Percentiles rank a stretch among this genome's conserved stretches.
Evolutionary conservation across 2,797 vertebrate genomes (phyloP).

Genomic region (Gambelia wislizenii): DNA sequence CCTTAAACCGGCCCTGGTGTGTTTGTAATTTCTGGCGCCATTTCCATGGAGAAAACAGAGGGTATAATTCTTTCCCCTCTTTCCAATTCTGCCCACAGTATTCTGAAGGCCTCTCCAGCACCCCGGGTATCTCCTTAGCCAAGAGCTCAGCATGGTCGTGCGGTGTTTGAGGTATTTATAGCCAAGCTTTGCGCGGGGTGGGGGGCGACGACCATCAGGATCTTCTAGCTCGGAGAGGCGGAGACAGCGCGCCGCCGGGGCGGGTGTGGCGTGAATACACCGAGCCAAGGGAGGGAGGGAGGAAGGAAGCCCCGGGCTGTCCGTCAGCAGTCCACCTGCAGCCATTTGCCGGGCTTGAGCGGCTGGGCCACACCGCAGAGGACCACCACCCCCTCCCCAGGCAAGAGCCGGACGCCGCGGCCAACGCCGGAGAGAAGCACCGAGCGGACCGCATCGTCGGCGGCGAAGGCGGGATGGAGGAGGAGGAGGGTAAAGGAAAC

Average conservation of each 20-base stretch:
- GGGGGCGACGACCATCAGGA: too few relatives aligned
- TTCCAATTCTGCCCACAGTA: too few relatives aligned
- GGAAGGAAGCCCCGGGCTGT: not conserved
- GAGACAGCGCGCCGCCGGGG: not conserved
- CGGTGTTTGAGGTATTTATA: conserved; percentile 56
- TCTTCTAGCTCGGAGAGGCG: too few relatives aligned
- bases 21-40: too few relatives aligned
- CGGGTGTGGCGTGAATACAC: not conserved
- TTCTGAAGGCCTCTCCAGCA: too few relatives aligned
- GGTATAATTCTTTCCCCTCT: too few relatives aligned
- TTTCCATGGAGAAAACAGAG: too few relatives aligned
- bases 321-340: conserved; percentile 31
- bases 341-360: conserved; percentile 25
- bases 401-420: not conserved
- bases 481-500: conserved; percentile 77
- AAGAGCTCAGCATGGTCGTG: not conserved
- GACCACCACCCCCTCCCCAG: too few relatives aligned
- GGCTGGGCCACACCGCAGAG: not conserved
- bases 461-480: conserved; percentile 49
- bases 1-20: too few relatives aligned
- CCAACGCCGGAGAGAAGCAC: not conserved
- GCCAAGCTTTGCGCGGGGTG: conserved; percentile 20
- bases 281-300: too few relatives aligned
- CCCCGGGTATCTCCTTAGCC: too few relatives aligned
- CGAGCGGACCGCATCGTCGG: conserved; percentile 41